Conservation (phyloP, 2,797 vertebrate species). For the Paguma larvata region DNA sequence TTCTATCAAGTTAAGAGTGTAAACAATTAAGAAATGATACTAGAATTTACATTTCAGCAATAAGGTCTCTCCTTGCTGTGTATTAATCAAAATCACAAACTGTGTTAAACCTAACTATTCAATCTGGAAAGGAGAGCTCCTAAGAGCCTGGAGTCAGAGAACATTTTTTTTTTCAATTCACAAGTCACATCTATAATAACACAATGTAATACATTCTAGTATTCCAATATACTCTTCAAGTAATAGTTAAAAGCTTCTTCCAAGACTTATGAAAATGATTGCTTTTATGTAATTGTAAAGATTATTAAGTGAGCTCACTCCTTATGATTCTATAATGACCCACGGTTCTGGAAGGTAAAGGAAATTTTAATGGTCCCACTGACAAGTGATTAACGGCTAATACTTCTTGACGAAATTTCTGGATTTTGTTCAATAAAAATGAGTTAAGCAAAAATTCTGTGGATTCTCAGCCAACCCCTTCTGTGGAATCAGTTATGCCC, state of each 20-base stretch:
- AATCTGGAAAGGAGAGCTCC: slow-evolving; percentile 80
- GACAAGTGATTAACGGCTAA: slow-evolving; percentile 88
- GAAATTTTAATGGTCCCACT: slow-evolving; percentile 87
- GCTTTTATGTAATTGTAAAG: slow-evolving; percentile 87
- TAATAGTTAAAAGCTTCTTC: slow-evolving; percentile 85
- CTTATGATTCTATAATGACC: slow-evolving; percentile 86
- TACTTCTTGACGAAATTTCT: slow-evolving; percentile 86
- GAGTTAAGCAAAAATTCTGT: slow-evolving; percentile 86
- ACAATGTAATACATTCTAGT: slow-evolving; percentile 79
- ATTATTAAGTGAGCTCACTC: slow-evolving; percentile 87
- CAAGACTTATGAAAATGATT: slow-evolving; percentile 87
- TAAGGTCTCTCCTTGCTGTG: slow-evolving; percentile 75
- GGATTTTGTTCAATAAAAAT: slow-evolving; percentile 88
- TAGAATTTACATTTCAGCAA: slow-evolving; percentile 83
- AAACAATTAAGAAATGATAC: slow-evolving; percentile 85
- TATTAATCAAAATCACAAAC: slow-evolving; percentile 42
- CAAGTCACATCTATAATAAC: slow-evolving; percentile 85
- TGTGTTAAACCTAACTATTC: slow-evolving; percentile 81
- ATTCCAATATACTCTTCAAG: slow-evolving; percentile 77
- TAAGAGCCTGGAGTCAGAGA: slow-evolving; percentile 76
- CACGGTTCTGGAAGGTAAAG: slow-evolving; percentile 86
- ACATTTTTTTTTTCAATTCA: slow-evolving; percentile 81
- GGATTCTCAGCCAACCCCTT: slow-evolving; percentile 85
- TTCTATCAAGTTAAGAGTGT: slow-evolving; percentile 72
- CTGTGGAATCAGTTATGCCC: slow-evolving; percentile 83